Conservation (phyloP, 2,797 vertebrate genomes). For the Furcifer pardalis region DNA sequence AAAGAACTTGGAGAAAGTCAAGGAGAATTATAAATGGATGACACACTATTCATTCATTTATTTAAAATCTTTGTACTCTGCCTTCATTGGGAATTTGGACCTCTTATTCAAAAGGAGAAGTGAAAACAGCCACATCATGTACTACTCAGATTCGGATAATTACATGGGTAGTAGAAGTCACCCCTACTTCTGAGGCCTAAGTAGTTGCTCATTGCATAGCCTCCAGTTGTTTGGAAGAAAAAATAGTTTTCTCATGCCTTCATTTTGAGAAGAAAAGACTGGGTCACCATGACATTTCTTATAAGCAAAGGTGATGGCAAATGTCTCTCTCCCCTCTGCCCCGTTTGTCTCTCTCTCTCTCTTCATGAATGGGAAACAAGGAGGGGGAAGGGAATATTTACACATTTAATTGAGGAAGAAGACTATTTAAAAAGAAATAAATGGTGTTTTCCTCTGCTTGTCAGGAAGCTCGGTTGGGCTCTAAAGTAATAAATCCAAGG, state of each 20-base stretch:
- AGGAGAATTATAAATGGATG: no score
- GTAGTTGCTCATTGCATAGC: neutral
- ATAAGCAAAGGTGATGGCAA: slow-evolving; percentile 13
- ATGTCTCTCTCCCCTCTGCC: no score
- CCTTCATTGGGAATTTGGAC: no score
- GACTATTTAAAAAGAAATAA: slow-evolving; percentile 63
- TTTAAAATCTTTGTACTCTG: no score
- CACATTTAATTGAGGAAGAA: slow-evolving; percentile 57
- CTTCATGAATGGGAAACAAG: slow-evolving; percentile 32
- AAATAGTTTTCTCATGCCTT: neutral
- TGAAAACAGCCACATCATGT: neutral
- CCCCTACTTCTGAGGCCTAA: neutral
- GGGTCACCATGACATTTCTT: slow-evolving; percentile 28
- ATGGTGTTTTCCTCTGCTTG: slow-evolving; percentile 43
- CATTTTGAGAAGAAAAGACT: neutral
- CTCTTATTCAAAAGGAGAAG: no score
- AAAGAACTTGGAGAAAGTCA: no score
- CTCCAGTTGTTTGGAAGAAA: neutral
- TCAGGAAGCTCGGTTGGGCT: slow-evolving; percentile 46
- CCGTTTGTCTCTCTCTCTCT: no score
- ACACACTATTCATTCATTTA: no score
- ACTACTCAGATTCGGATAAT: neutral
- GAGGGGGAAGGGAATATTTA: slow-evolving; percentile 13
- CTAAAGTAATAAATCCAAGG: slow-evolving; percentile 64
- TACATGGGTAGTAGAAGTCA: neutral